Evolutionary conservation across 1,140 invertebrate genomes (phyloP).

Genomic region (Heliconius congener): DNA sequence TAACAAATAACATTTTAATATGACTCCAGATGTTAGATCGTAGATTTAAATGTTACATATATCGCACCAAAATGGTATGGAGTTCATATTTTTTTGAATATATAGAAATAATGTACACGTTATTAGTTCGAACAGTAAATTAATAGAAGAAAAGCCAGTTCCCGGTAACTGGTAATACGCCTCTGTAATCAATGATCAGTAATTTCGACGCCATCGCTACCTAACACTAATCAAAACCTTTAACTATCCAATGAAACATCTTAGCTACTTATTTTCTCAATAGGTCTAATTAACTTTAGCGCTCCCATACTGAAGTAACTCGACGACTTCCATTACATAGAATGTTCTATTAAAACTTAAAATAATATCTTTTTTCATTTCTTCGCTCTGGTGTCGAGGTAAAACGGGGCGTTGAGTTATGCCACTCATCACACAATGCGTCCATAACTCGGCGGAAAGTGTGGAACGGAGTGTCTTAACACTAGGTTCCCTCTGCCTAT

Average conservation of each 20-base stretch:
- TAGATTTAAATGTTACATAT: neutral
- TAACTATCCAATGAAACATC: slow-evolving; percentile 39
- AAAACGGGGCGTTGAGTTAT: too few species aligned
- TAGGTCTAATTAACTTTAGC: slow-evolving; percentile 40
- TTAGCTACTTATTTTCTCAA: slow-evolving; percentile 40
- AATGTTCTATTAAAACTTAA: slow-evolving; percentile 18
- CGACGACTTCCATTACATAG: slow-evolving; percentile 24
- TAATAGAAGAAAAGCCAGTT: slow-evolving; percentile 36
- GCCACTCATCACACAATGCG: too few species aligned
- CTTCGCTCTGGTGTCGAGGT: too few species aligned
- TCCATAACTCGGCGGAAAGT: too few species aligned
- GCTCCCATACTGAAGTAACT: slow-evolving; percentile 26
- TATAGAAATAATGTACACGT: slow-evolving; percentile 13
- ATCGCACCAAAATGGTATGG: neutral
- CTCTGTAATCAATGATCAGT: slow-evolving; percentile 40
- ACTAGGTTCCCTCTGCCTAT: too few species aligned
- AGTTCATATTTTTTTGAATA: slow-evolving; percentile 7
- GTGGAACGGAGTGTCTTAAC: too few species aligned
- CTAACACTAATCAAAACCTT: slow-evolving; percentile 37
- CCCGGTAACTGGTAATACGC: slow-evolving; percentile 37
- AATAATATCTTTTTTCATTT: slow-evolving; percentile 11
- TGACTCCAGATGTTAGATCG: too few species aligned
- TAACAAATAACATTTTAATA: too few species aligned
- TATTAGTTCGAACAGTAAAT: slow-evolving; percentile 22
- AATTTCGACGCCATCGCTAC: slow-evolving; percentile 42